A percentile compares a stretch with the other conserved stretches of the same genome.
Evolutionary conservation across 2,113 vertebrate species (phyloP).

Genomic region (Melanocharis versteri): DNA sequence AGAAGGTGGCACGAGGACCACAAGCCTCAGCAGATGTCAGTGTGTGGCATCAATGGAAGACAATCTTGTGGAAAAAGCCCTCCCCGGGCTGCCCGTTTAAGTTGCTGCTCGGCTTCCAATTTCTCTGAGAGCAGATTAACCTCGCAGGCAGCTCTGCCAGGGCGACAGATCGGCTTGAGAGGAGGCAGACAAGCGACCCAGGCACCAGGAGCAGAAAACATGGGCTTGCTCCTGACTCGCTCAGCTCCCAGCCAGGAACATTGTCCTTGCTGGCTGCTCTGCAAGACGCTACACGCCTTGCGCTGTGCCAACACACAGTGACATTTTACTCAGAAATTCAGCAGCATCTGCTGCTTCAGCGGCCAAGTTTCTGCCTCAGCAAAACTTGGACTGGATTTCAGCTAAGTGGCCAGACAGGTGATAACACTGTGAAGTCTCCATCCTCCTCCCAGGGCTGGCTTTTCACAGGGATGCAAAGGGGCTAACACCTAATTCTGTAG

Average conservation of each 20-base stretch:
- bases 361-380: neutral
- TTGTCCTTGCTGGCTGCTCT: conserved; percentile 1
- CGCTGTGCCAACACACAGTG: neutral
- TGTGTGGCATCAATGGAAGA: neutral
- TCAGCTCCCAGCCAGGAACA: neutral
- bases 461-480: neutral
- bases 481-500: neutral
- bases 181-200: conserved; percentile 25
- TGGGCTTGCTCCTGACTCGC: neutral
- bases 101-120: neutral
- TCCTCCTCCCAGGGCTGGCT: neutral
- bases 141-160: neutral
- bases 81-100: neutral
- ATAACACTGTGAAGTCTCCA: neutral
- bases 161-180: neutral
- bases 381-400: neutral
- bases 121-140: neutral
- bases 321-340: conserved; percentile 24
- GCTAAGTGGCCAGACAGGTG: neutral
- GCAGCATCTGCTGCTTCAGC: conserved; percentile 25
- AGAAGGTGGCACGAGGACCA: neutral
- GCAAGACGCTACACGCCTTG: neutral
- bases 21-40: neutral
- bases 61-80: neutral
- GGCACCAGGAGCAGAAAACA: neutral